Base-by-base conservation (phyloP, 2,113 vertebrate genomes). In the Ameiurus melas region DNA sequence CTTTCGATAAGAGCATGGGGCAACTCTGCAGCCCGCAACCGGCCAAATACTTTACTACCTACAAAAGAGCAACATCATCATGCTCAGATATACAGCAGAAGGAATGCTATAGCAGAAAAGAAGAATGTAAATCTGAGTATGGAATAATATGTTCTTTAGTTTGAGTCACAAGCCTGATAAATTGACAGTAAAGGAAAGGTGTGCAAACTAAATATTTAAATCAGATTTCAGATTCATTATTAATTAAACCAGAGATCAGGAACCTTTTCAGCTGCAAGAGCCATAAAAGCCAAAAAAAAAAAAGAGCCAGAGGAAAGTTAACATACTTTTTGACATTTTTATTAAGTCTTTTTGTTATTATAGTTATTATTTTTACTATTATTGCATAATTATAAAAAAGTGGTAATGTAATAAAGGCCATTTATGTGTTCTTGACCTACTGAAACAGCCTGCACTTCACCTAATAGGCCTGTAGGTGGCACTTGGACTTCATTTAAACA, bases 11-110 rank as follows among this genome's bases (percentile, higher is more conserved):
- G 3, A 98, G 95, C 96, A 98, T 98, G 14, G 97, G 94, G 80
- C 97, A 98, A 91, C 97, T 98, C 91, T 98, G 97, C 85, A 98
- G 95, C 80, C 97, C 97, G 91, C 97, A 97, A 80, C 97, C 97
- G 22, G 97, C 97, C 89, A 98, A 93, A 90, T 98, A 98, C 47
- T 96, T 97, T 81, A 98, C 97, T 85, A 98, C 97, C 97, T 98
- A 73, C 53, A 89, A 47, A 88, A 13, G 89, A 87, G 47, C 20
- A 81, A 30, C 2, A 70, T 62, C 39, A 79, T 47, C 33, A 85
- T 22, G 43, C 13, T 84, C 27, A 33, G 3, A 20, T 19, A 25
- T n/a, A 10, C 36, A 7, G 36, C 0, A 13, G 43, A 53, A 43
- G 9, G 1, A 47, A 25, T 5, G 73, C 17, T 39, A 2, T 6